Conservation (phyloP, 2,888 invertebrate genomes). For the Embidobia sp. region DNA sequence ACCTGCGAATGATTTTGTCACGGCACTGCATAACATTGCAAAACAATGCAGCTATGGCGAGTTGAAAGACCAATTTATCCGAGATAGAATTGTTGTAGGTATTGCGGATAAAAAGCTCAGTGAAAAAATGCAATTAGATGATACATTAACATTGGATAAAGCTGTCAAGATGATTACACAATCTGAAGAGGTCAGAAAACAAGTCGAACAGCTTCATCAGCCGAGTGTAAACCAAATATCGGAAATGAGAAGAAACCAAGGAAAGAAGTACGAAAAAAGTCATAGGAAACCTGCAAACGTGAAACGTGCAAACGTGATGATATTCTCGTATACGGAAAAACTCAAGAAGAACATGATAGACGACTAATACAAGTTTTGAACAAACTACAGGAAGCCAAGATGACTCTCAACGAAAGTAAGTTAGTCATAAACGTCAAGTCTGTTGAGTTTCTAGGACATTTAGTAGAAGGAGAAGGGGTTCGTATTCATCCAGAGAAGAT, state of each 20-base stretch:
- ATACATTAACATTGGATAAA: constrained; percentile 63
- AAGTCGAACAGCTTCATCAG: no score
- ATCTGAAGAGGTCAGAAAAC: constrained; percentile 57
- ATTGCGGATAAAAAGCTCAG: constrained; percentile 64
- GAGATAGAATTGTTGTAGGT: constrained; percentile 70
- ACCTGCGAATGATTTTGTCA: not conserved
- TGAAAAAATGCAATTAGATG: constrained; percentile 65
- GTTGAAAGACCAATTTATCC: not conserved
- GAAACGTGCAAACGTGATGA: no score
- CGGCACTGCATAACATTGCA: constrained; percentile 5
- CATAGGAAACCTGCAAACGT: no score
- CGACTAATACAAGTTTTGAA: constrained; percentile 63
- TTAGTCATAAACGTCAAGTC: constrained; percentile 65
- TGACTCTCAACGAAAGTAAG: constrained; percentile 69
- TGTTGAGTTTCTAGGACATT: constrained; percentile 69
- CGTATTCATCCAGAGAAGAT: constrained; percentile 58
- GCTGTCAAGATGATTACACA: constrained; percentile 62
- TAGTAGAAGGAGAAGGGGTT: constrained; percentile 64
- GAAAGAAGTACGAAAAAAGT: no score
- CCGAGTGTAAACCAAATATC: no score
- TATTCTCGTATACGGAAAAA: constrained; percentile 56
- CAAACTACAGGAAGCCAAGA: constrained; percentile 56
- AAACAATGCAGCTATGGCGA: constrained; percentile 1
- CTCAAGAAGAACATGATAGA: constrained; percentile 63
- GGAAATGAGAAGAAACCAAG: no score